Percentiles rank a stretch among this genome's conserved stretches.
These are phyloP conservation scores for Orthochromis indermauri DNA, from an alignment of 2,113 vertebrate species.

Conservation along the genomic window DNA sequence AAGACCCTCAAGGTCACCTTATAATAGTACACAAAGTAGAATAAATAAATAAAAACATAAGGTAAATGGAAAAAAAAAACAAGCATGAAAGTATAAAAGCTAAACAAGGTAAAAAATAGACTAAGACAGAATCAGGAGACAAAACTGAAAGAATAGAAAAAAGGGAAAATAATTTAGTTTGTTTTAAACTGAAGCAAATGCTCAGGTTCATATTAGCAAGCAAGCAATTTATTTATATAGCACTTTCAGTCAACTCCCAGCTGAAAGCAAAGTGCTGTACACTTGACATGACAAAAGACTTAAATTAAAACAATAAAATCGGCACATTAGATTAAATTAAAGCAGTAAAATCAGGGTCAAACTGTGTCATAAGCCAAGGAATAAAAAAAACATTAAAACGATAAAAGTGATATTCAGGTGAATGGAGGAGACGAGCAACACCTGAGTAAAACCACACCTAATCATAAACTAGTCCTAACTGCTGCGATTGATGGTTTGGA, in stretches of 20 bases:
- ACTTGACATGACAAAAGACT: background rate
- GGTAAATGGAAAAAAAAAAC: rapidly evolving
- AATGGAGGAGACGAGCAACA: background rate
- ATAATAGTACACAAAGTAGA: background rate
- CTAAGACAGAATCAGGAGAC: background rate
- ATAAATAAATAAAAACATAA: background rate
- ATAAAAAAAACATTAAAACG: rapidly evolving
- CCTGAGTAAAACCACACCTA: background rate
- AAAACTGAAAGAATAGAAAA: background rate
- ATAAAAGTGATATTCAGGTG: background rate
- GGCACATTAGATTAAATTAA: background rate
- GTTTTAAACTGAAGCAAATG: background rate
- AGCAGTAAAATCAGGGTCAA: background rate
- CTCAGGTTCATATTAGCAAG: background rate
- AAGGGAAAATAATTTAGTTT: background rate
- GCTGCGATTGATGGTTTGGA: background rate
- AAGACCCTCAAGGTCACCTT: background rate
- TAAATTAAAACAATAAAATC: background rate
- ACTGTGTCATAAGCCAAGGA: background rate
- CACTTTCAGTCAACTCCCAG: background rate
- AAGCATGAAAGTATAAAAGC: background rate
- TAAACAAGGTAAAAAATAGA: background rate
- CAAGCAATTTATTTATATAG: background rate
- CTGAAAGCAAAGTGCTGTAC: background rate
- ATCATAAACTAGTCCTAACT: background rate